Evolutionary conservation across 2,113 vertebrate genomes (phyloP).

Genomic region (Pomatorhinus ruficollis): DNA sequence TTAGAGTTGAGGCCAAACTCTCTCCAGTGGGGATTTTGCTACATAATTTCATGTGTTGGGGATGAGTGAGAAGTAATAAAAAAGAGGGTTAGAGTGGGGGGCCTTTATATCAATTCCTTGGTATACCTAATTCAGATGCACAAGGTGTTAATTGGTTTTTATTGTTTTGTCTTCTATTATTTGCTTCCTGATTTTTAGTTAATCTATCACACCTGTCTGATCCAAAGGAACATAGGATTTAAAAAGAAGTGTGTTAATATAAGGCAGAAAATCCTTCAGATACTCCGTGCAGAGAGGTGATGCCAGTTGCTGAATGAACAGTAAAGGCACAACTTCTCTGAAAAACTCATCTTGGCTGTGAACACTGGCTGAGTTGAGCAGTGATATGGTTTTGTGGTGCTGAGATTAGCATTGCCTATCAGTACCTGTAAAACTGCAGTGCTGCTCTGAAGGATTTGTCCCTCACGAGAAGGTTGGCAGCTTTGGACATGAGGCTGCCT

Average conservation of each 20-base stretch:
- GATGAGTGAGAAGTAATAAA: neutral
- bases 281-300: neutral
- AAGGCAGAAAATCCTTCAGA: neutral
- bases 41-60: neutral
- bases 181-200: neutral
- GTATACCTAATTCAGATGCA: neutral
- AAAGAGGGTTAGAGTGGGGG: neutral
- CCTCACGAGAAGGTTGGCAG: neutral
- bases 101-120: neutral
- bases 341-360: neutral
- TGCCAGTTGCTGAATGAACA: neutral
- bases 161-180: neutral
- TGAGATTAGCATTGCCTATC: neutral
- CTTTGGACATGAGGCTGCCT: neutral
- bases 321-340: neutral
- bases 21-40: neutral
- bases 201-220: neutral
- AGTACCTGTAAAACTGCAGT: neutral
- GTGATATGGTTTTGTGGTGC: neutral
- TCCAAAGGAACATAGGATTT: neutral
- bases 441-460: neutral
- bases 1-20: neutral
- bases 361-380: neutral
- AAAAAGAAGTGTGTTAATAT: neutral
- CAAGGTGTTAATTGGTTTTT: neutral